Evolutionary conservation across 2,888 invertebrate genomes (phyloP).

Genomic region (Galerucella nymphaeae): DNA sequence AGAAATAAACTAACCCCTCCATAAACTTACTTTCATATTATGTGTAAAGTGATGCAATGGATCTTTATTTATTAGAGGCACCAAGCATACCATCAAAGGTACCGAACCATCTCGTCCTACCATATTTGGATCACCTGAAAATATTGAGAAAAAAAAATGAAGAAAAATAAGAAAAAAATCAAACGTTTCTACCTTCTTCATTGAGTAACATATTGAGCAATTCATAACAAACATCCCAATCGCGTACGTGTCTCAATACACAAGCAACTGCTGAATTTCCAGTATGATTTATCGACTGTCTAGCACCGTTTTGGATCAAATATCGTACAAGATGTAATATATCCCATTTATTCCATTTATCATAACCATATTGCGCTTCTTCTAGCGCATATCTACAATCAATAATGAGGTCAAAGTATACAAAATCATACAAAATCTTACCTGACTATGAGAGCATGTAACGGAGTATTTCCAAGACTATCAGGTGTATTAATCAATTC

Average conservation of each 20-base stretch:
- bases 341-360: slow-evolving; percentile 81
- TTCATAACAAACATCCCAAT: slow-evolving; percentile 75
- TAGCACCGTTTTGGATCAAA: slow-evolving; percentile 73
- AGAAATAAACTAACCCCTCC: too few species aligned
- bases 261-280: slow-evolving; percentile 78
- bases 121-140: slow-evolving; percentile 73
- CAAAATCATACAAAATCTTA: too few species aligned
- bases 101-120: slow-evolving; percentile 79
- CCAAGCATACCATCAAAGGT: slow-evolving; percentile 79
- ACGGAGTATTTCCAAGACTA: slow-evolving; percentile 78
- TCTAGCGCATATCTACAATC: slow-evolving; percentile 71
- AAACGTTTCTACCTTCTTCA: slow-evolving; percentile 66
- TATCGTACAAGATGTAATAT: slow-evolving; percentile 75
- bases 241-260: slow-evolving; percentile 76
- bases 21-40: slow-evolving; percentile 72
- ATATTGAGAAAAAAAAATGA: background rate
- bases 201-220: slow-evolving; percentile 70
- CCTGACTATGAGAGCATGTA: slow-evolving; percentile 75
- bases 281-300: slow-evolving; percentile 75
- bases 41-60: slow-evolving; percentile 78
- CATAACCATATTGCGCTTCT: slow-evolving; percentile 74
- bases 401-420: too few species aligned
- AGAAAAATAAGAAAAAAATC: too few species aligned
- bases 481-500: slow-evolving; percentile 80
- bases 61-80: slow-evolving; percentile 80